Base-by-base conservation (phyloP, 2,888 invertebrate genomes). In the Synanthedon myopaeformis region DNA sequence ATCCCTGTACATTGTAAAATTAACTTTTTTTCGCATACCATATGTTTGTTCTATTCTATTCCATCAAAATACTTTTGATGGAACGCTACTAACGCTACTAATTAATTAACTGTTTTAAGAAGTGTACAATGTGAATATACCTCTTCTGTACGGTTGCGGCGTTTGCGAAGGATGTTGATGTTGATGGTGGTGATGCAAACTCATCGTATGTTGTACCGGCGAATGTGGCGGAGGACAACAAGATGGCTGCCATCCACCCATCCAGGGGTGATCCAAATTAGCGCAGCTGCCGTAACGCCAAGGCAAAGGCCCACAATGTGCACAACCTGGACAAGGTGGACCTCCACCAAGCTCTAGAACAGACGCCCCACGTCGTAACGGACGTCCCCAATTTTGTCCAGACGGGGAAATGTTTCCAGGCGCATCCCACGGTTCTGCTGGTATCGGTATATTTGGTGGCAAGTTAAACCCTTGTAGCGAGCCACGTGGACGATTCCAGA, bases 281-380 rank as follows among this genome's bases (percentile, higher is more conserved):
- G 82, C 85, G 61, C 85, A 84, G 68, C 86, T 85, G 58, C 87
- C 86, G 61, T 86, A 86, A 2, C 86, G 76, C 85, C 85, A 86
- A 13, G 72, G 63, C 54, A 64, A 58, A 4, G 73, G 66, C 12
- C 70, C 66, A 53, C 69, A 70, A 56, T 65, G 65, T 10, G 62
- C 19, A 62, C 69, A 65, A 65, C 79, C 57, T 53, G 59, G 48
- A 52, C 67, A 61, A 0, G 61, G 58, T n/a, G 60, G 60, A 19
- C 60, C 72, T 3, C 76, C 79, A 8, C 82, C 74, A 8, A 86
- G 67, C 57, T 85, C 85, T 55, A 84, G 67, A 6, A 84, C 83
- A 0, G 86, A 86, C 1, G 82, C 79, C 8, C 87, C 86, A 42
- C 83, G 75, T 8, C 86, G 76, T 58, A 86, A 55, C 4, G 81